phyloP scores from a whole-genome alignment of 2,888 invertebrate genomes.

The Phymatocera aterrima region DNA sequence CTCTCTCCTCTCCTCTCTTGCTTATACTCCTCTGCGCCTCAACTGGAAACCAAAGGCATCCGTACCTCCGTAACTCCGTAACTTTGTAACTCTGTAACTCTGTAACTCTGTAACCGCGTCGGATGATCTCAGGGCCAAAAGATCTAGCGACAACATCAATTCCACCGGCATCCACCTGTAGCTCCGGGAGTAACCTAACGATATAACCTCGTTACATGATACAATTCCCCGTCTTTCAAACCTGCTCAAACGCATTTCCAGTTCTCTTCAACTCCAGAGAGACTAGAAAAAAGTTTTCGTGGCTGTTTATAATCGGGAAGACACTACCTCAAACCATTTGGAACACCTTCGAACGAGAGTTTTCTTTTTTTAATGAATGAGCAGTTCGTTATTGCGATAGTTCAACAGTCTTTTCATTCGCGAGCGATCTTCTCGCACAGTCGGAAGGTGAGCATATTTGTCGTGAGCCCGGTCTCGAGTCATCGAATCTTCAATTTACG shows the following conservation, averaged over 20 bases:
- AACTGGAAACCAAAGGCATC: constrained; percentile 35
- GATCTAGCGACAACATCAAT: constrained; percentile 3
- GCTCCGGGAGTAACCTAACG: constrained; percentile 19
- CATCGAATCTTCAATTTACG: neutral
- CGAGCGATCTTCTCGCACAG: neutral
- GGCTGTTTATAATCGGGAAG: neutral
- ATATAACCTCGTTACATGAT: neutral
- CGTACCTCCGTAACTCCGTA: neutral
- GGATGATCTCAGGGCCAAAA: constrained; percentile 15
- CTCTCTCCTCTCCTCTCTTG: constrained; percentile 36
- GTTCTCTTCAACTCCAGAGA: neutral
- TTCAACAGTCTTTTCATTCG: neutral
- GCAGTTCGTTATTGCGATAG: neutral
- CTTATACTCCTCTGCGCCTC: constrained; percentile 10
- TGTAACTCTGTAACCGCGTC: neutral
- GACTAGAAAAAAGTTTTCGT: neutral
- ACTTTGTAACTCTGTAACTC: neutral
- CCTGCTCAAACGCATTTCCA: neutral
- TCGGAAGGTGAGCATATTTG: neutral
- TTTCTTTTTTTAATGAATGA: neutral
- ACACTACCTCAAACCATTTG: neutral
- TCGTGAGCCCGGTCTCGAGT: neutral
- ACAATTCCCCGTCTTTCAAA: neutral
- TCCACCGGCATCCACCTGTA: constrained; percentile 30
- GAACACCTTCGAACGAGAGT: neutral